phyloP scores from a whole-genome alignment of 2,113 vertebrate genomes.

The Syrrhaptes paradoxus region DNA sequence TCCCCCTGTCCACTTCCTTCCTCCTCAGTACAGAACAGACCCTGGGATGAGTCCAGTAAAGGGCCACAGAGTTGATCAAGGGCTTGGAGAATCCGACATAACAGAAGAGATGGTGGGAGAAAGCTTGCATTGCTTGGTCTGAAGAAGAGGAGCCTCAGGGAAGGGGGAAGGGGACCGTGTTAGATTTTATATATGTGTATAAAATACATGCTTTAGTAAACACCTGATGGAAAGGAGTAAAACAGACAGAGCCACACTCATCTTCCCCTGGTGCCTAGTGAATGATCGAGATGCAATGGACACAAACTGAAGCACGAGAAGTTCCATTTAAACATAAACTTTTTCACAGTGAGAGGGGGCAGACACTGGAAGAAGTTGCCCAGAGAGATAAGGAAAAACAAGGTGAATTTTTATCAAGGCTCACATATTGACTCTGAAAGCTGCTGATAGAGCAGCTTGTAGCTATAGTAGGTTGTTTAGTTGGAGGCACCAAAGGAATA shows the following conservation, averaged over 20 bases:
- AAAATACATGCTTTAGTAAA: background rate
- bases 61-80: background rate
- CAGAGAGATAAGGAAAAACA: background rate
- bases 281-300: background rate
- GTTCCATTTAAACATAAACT: background rate
- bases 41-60: background rate
- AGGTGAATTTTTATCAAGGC: background rate
- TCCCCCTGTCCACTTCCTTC: background rate
- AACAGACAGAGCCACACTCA: background rate
- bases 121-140: background rate
- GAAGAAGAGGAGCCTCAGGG: background rate
- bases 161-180: fast-evolving
- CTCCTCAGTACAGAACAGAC: background rate
- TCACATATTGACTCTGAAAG: background rate
- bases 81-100: background rate
- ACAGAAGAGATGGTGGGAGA: no score
- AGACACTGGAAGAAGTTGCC: background rate
- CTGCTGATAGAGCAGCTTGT: background rate
- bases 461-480: background rate
- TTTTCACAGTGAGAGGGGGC: background rate
- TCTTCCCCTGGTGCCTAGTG: background rate
- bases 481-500: background rate
- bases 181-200: background rate
- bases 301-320: background rate
- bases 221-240: background rate